A percentile compares a stretch with the other conserved stretches of the same genome.
Conservation (phyloP, 1,140 invertebrate genomes). For the Doryteuthis pealeii region DNA sequence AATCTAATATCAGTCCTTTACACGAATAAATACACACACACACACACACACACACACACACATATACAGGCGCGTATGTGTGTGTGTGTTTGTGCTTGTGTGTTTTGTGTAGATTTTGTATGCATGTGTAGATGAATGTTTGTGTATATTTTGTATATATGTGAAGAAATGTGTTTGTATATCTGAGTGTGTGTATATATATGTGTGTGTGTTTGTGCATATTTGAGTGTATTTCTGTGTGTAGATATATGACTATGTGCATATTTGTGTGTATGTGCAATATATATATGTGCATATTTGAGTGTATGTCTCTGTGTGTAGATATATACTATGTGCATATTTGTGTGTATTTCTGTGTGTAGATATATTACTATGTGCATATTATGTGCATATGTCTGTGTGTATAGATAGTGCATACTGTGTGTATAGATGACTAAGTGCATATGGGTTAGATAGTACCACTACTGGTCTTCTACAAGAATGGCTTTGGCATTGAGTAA, state of each 20-base stretch:
- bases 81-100: no score
- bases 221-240: neutral
- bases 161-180: conserved; percentile 6
- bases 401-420: no score
- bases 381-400: neutral
- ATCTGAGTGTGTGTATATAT: conserved; percentile 10
- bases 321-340: neutral
- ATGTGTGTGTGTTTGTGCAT: neutral
- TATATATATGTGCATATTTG: neutral
- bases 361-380: neutral
- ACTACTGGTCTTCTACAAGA: no score
- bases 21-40: no score
- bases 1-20: no score
- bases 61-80: no score
- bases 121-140: conserved; percentile 7
- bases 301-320: neutral
- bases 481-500: no score
- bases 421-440: no score
- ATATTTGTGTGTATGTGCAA: neutral
- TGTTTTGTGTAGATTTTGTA: no score
- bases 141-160: conserved; percentile 19
- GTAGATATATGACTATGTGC: neutral
- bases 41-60: no score
- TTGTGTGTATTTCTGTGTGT: neutral
- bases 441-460: no score